Evolutionary conservation across 2,888 invertebrate species (phyloP), one percentile per base, ranked within the genome.

Genomic region (Chrysodeixis includens): DNA sequence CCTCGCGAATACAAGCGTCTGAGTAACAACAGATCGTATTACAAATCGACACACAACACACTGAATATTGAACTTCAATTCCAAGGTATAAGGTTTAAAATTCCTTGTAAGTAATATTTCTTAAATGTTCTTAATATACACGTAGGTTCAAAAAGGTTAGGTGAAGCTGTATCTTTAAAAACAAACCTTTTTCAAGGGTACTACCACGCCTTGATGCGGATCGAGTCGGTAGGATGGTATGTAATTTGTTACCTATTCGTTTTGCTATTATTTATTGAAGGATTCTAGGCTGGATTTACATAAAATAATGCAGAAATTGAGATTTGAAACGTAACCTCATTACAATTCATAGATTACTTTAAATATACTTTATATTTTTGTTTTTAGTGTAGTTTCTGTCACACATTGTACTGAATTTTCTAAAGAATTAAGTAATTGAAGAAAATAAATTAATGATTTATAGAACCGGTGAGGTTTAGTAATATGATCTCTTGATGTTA

Each of bases 151-250:
- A 40, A 40, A 40, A 40, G n/a, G 40, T 40, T 40, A 40, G n/a
- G n/a, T n/a, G 40, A 40, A n/a, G 35, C 35, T 9, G 14, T 40
- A n/a, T 40, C n/a, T 40, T n/a, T 5, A n/a, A 32, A n/a, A 40
- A 40, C 35, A 5, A 40, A 40, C n/a, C 40, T 40, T 6, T 40
- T 40, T 40, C 40, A 40, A 40, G 40, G n/a, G 40, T 40, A 40
- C n/a, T 5, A 40, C 40, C 40, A 40, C 40, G 40, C 40, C 40
- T 40, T 40, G 40, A 40, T 40, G n/a, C n/a, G 40, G n/a, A n/a
- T 40, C 40, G n/a, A n/a, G n/a, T 5, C 5, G 6, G 40, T n/a
- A 40, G 40, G 5, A 40, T 0, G 14, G n/a, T 40, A 40, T 5
- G 6, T 40, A 40, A 3, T 40, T 40, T n/a, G n/a, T 40, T 40